phyloP scores from a whole-genome alignment of 1,140 invertebrate genomes.

The Mactra quadrangularis region DNA sequence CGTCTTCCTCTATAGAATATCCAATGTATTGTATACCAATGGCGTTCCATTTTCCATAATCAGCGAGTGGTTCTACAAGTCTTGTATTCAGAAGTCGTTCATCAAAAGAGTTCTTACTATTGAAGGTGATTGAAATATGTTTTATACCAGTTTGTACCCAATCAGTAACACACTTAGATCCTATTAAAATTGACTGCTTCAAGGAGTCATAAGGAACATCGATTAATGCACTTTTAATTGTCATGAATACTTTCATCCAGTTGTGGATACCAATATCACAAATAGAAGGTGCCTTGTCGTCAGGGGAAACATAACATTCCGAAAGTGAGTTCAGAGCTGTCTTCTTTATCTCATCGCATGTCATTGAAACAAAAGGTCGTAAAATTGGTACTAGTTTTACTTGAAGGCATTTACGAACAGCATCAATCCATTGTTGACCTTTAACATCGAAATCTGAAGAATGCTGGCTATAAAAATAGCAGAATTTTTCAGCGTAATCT shows the following conservation, averaged over 20 bases:
- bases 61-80: not conserved
- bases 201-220: not conserved
- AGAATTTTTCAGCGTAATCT: conserved; percentile 45
- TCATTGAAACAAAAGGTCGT: not conserved
- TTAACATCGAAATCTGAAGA: conserved; percentile 10
- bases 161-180: not conserved
- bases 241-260: conserved; percentile 19
- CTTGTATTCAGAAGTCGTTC: not conserved
- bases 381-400: conserved; percentile 37
- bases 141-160: not conserved
- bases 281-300: conserved; percentile 1
- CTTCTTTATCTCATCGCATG: conserved; percentile 19
- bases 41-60: no score
- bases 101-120: not conserved
- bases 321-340: conserved; percentile 24
- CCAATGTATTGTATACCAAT: not conserved
- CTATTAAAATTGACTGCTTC: not conserved
- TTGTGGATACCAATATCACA: conserved; percentile 16
- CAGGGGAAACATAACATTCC: conserved; percentile 6
- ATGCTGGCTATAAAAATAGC: conserved; percentile 22
- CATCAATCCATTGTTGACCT: conserved; percentile 42
- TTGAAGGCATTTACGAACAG: conserved; percentile 45
- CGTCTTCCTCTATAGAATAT: not conserved
- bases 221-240: conserved; percentile 10
- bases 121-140: not conserved